These are phyloP conservation scores for Cantharis rustica DNA, from an alignment of 2,888 invertebrate genomes.

Conservation along the genomic window DNA sequence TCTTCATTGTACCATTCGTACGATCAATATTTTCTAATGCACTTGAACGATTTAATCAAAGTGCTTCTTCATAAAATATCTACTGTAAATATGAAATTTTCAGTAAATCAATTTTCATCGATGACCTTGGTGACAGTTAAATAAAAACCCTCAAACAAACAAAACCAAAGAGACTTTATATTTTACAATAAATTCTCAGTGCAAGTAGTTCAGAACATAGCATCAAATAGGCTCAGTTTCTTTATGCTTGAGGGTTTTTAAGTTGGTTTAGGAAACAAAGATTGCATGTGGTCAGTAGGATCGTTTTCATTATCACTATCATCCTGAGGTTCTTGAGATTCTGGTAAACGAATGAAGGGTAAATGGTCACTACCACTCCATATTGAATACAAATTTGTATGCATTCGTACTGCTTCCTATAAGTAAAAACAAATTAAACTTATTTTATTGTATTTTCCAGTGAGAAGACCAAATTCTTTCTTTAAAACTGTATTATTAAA, in stretches of 20 bases:
- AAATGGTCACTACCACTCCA: constrained; percentile 58
- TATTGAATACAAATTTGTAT: constrained; percentile 56
- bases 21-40: neutral
- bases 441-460: neutral
- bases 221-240: neutral
- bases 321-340: constrained; percentile 56
- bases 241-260: constrained; percentile 36
- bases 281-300: constrained; percentile 49
- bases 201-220: neutral
- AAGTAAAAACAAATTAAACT: neutral
- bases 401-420: constrained; percentile 54
- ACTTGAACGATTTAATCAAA: neutral
- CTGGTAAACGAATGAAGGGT: constrained; percentile 56
- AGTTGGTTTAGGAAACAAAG: constrained; percentile 52
- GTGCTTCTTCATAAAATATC: neutral
- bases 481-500: no score
- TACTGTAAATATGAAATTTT: neutral
- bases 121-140: neutral
- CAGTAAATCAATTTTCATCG: neutral
- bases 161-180: neutral
- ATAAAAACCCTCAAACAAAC: neutral
- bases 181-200: neutral
- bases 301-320: constrained; percentile 56
- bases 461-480: neutral
- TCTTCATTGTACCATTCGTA: neutral